Evolutionary conservation across 2,797 vertebrate species (phyloP).

Genomic region (Ceryle rudis): DNA sequence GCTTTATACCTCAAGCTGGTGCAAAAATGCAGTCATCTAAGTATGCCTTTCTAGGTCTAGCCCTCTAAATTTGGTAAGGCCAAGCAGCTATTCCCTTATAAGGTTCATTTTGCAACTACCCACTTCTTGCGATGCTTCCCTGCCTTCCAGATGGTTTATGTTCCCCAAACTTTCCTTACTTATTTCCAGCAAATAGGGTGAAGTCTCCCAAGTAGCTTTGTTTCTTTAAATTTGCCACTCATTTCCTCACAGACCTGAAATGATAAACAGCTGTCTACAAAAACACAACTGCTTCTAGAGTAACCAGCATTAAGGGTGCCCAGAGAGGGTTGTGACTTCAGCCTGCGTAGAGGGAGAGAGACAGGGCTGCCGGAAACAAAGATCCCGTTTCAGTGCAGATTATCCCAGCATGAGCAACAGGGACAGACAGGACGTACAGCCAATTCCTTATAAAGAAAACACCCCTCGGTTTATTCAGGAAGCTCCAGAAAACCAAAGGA

Average conservation of each 20-base stretch:
- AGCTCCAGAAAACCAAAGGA: neutral
- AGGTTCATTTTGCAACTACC: conserved; percentile 43
- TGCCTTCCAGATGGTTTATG: conserved; percentile 31
- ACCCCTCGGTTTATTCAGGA: neutral
- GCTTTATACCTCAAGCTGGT: neutral
- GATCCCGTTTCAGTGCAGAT: conserved; percentile 9
- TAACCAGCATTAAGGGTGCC: neutral
- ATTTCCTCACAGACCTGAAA: conserved; percentile 39
- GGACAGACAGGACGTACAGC: neutral
- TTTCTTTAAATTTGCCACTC: conserved; percentile 32
- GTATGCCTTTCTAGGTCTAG: neutral
- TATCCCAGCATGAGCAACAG: conserved; percentile 17
- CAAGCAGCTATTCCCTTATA: conserved; percentile 40
- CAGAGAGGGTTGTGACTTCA: neutral
- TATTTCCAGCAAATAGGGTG: conserved; percentile 17
- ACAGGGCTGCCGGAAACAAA: conserved; percentile 7
- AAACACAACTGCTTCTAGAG: conserved; percentile 12
- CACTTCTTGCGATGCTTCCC: neutral
- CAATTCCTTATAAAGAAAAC: conserved; percentile 26
- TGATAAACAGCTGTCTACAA: conserved; percentile 53
- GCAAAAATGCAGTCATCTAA: neutral
- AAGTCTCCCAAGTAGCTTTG: conserved; percentile 12
- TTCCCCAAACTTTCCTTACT: conserved; percentile 30
- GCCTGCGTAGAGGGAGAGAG: neutral
- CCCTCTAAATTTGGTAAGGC: conserved; percentile 44